Conservation (phyloP, 1,140 invertebrate genomes). For the Dendrolimus punctatus region DNA sequence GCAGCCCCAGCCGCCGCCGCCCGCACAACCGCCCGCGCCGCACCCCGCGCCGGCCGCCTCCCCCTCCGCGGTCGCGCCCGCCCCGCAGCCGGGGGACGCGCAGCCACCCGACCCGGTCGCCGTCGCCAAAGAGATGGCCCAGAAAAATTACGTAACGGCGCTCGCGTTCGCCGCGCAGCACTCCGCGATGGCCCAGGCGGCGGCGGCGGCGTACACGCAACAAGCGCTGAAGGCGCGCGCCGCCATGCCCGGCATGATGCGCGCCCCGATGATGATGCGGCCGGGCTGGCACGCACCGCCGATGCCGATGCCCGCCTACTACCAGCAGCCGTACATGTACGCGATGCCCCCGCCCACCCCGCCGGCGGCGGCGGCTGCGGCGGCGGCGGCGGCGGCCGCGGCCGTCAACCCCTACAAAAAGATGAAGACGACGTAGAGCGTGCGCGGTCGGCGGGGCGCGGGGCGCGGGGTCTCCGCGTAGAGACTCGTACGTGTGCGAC, state of each 20-base stretch:
- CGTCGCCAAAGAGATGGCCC: conserved; percentile 82
- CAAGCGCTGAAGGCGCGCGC: conserved; percentile 77
- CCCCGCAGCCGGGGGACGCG: conserved; percentile 42
- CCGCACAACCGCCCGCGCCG: conserved; percentile 67
- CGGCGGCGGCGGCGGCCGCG: conserved; percentile 67
- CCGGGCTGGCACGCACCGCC: conserved; percentile 54
- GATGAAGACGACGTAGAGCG: conserved; percentile 86
- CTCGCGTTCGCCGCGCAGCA: conserved; percentile 55
- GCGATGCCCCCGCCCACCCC: conserved; percentile 72
- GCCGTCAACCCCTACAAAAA: conserved; percentile 88
- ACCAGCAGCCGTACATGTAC: conserved; percentile 74
- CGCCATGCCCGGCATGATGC: conserved; percentile 49
- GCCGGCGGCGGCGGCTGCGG: conserved; percentile 66
- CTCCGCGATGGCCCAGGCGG: conserved; percentile 68
- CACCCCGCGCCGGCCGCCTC: conserved; percentile 27
- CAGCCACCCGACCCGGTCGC: conserved; percentile 57
- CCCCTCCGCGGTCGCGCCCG: conserved; percentile 35
- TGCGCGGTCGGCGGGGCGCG: conserved; percentile 51
- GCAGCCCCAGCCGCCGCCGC: conserved; percentile 68
- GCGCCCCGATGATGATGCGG: conserved; percentile 54
- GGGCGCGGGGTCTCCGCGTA: conserved; percentile 63
- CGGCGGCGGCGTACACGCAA: conserved; percentile 84
- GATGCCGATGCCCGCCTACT: conserved; percentile 54
- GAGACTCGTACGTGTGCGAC: conserved; percentile 62
- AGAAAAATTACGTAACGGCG: conserved; percentile 81